phyloP scores from a whole-genome alignment of 2,888 invertebrate genomes.

The Iphiclides podalirius region DNA sequence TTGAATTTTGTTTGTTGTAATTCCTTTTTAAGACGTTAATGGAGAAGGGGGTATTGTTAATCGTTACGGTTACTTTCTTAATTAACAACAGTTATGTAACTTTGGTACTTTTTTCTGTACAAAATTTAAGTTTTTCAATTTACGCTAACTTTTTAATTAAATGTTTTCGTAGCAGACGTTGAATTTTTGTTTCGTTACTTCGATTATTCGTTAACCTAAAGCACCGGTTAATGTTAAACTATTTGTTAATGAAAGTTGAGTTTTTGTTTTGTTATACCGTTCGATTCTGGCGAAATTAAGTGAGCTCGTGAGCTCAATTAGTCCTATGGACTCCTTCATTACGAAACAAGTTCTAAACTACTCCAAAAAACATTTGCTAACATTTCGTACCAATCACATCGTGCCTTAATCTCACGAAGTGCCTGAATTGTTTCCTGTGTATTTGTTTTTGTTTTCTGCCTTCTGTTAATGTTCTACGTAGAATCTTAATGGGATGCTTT shows the following conservation, averaged over 20 bases:
- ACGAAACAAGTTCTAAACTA: constrained; percentile 17
- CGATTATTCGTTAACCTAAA: neutral
- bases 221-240: too few relatives aligned
- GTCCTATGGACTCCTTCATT: constrained; percentile 3
- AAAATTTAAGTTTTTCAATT: too few relatives aligned
- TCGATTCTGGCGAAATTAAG: constrained; percentile 18
- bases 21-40: neutral
- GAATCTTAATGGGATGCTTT: constrained; percentile 44
- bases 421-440: constrained; percentile 42
- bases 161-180: too few relatives aligned
- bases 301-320: constrained; percentile 17
- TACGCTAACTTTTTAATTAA: too few relatives aligned
- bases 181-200: constrained; percentile 34
- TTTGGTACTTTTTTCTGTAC: too few relatives aligned
- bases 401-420: constrained; percentile 66
- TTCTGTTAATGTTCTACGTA: constrained; percentile 46
- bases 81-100: too few relatives aligned
- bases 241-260: constrained; percentile 21
- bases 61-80: constrained; percentile 20
- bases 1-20: constrained; percentile 22
- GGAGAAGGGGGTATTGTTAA: neutral
- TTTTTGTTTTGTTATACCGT: constrained; percentile 24
- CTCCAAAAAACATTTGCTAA: constrained; percentile 21
- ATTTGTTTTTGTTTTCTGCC: constrained; percentile 36
- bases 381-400: constrained; percentile 40